Evolutionary conservation across 1,140 invertebrate species (phyloP).

Genomic region (Drosophila yakuba): DNA sequence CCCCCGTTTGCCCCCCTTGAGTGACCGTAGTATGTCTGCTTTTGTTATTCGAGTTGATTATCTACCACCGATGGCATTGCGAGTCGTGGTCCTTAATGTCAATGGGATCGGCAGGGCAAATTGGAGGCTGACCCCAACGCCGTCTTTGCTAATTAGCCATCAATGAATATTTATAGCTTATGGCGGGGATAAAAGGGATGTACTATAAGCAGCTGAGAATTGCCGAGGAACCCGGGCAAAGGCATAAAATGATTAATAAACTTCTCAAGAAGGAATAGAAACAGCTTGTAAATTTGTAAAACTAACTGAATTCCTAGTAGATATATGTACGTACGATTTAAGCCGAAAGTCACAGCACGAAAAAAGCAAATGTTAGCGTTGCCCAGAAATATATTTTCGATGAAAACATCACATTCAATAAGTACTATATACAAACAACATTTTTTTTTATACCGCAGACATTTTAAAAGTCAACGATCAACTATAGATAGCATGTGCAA

Average conservation of each 20-base stretch:
- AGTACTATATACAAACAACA: too few relatives aligned
- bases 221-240: neutral
- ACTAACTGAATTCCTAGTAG: too few relatives aligned
- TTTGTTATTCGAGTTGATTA: slow-evolving; percentile 67
- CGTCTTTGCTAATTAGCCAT: slow-evolving; percentile 59
- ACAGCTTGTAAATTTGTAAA: too few relatives aligned
- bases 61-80: slow-evolving; percentile 42
- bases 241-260: slow-evolving; percentile 4
- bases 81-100: slow-evolving; percentile 22
- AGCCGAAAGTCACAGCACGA: neutral
- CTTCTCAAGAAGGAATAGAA: neutral
- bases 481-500: neutral
- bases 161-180: slow-evolving; percentile 71
- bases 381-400: neutral
- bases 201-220: slow-evolving; percentile 5
- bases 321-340: too few relatives aligned
- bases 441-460: too few relatives aligned
- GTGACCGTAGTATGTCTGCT: slow-evolving; percentile 18
- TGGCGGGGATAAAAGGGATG: slow-evolving; percentile 12
- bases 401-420: too few relatives aligned
- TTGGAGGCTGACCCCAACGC: slow-evolving; percentile 17
- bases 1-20: neutral
- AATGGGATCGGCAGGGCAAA: slow-evolving; percentile 25
- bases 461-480: neutral
- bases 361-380: neutral